Evolutionary conservation across 2,888 invertebrate species (phyloP), one percentile per base, ranked within the genome.

Genomic region (Podabrus alpinus): DNA sequence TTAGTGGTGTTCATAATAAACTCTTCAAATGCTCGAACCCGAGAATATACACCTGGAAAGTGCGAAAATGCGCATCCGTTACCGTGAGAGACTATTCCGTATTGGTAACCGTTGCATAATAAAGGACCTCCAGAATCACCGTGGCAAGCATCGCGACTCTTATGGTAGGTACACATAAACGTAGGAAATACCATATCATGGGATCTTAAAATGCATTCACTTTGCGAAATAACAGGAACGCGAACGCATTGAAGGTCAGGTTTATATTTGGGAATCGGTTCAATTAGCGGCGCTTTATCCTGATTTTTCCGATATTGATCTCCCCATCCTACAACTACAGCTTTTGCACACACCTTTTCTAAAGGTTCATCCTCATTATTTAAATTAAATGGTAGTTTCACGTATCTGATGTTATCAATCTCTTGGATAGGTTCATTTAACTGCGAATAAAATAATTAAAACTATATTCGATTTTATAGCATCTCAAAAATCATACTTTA

Each of bases 101-200:
- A 71, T n/a, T 74, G 74, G 10, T 15, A 13, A 9, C 61, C 73
- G 16, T 70, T 45, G 19, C 73, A 73, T 24, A 73, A n/a, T 10
- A 73, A 24, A 15, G 73, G 73, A 11, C 73, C 73, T 11, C 73
- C 73, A 0, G 66, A 69, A 25, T 73, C 73, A 1, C 70, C 73
- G 17, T 73, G 66, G n/a, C n/a, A 70, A 45, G 61, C 15, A 10
- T 24, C 9, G 2, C 4, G 3, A 5, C 13, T 0, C 11, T 17
- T 1, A 3, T 7, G 45, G n/a, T n/a, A 45, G n/a, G 45, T n/a
- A 2, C 45, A 45, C 0, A 45, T 0, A n/a, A n/a, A n/a, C n/a
- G 45, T n/a, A 2, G n/a, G 0, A 9, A 5, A 45, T 7, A 45
- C 2, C 1, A 1, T 0, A 5, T 2, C 0, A 0, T 1, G 1